Percentiles rank a stretch among this genome's conserved stretches.
Conservation (phyloP, 37 sponge, comb jelly and placozoan species). For the Beroe ovata region DNA sequence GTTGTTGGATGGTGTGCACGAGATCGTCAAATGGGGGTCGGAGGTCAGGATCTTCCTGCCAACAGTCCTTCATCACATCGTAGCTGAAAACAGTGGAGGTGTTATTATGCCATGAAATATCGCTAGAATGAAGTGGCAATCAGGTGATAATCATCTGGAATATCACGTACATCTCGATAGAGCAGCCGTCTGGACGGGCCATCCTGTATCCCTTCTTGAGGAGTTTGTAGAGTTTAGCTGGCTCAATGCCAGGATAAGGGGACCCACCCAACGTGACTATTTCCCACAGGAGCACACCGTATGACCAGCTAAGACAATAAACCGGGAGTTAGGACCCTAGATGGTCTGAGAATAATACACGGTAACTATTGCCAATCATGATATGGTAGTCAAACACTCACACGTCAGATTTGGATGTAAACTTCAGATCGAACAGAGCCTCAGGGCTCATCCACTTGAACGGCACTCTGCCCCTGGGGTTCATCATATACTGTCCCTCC, state of each 20-base stretch:
- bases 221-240: constrained; percentile 57
- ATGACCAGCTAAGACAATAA: constrained; percentile 24
- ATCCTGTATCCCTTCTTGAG: constrained; percentile 40
- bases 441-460: constrained; percentile 82
- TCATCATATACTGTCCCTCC: constrained; percentile 74
- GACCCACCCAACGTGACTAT: constrained; percentile 58
- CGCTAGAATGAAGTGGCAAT: too few relatives aligned
- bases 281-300: constrained; percentile 63
- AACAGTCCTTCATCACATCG: constrained; percentile 65
- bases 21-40: constrained; percentile 57
- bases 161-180: constrained; percentile 28
- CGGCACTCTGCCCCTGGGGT: constrained; percentile 69
- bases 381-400: constrained; percentile 47
- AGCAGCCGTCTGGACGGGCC: constrained; percentile 57
- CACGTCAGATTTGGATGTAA: constrained; percentile 76
- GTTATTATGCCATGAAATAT: background rate
- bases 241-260: constrained; percentile 63
- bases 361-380: too few relatives aligned
- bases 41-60: constrained; percentile 60
- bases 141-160: too few relatives aligned
- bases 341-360: too few relatives aligned
- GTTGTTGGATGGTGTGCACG: constrained; percentile 50
- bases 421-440: constrained; percentile 73
- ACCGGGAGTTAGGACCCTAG: background rate
- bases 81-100: background rate